Evolutionary conservation across 35 echinoderm and acorn worm species (phyloP), one percentile per base, ranked within the genome.

Genomic region (Heliocidaris erythrogramma): DNA sequence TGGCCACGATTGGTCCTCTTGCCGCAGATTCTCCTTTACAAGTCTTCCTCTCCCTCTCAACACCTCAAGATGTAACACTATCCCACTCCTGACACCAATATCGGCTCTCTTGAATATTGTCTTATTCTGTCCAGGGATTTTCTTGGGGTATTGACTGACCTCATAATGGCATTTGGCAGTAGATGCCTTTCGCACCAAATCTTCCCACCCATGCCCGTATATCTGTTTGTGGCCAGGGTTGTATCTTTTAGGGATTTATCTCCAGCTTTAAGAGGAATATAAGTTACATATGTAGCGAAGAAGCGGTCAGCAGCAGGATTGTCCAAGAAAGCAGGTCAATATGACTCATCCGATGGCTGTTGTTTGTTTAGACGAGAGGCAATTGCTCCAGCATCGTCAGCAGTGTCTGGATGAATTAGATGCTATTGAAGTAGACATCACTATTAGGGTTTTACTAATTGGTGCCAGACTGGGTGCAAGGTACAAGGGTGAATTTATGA

Each of bases 141-240:
- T 78, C 65, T 78, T 78, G 27, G 65, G 65, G 65, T 78, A n/a
- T 78, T 78, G 65, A 78, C 65, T 78, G 65, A 78, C 65, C 65
- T 18, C 18, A 78, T 78, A 78, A 24, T 78, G 17, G 18, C 65
- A 78, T 78, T 78, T 78, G 65, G 65, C 18, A 78, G 7, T n/a
- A 24, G 65, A 21, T 78, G n/a, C 21, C 14, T 78, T 42, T 18
- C 65, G 27, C 65, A 78, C 65, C 65, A 78, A 78, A 21, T 78
- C 21, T 78, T 78, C 21, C 65, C 17, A 21, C 27, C 65, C 65
- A 16, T 71, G 24, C 61, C 18, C 27, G 65, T 78, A 42, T 42
- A 78, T 78, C 65, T 78, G 65, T 78, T 78, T 78, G 65, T 78
- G 65, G 65, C 65, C 18, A 29, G 24, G 27, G 21, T 27, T 78